Evolutionary conservation across 2,797 vertebrate genomes (phyloP), one percentile per base, ranked within the genome.

Genomic region (Thamnophis elegans): DNA sequence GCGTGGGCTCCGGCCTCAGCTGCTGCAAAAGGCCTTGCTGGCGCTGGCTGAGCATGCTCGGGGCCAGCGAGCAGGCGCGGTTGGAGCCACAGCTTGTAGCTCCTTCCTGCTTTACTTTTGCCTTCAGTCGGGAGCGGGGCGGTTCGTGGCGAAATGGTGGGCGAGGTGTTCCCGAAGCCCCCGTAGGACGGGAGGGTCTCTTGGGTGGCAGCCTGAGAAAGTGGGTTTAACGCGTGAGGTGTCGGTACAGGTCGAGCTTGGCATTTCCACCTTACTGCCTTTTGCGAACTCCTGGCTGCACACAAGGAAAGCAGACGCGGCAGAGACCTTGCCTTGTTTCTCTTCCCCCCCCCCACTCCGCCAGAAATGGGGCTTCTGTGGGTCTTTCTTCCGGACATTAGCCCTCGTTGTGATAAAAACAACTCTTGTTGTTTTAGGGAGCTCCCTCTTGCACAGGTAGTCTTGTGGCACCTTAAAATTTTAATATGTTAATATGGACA

Each of bases 1-100:
- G 85, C 32, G 78, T 8, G n/a, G 82, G 0, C n/a, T 59, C 87
- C n/a, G 0, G n/a, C 32, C 25, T 6, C 14, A 11, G 13, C 89
- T 65, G 36, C 53, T 65, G 47, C 25, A 22, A 25, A 55, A 85
- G 87, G 59, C 55, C 22, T 1, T 18, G 1, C 65, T 28, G 9
- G 16, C 58, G n/a, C 12, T 60, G 0, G 78, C 54, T 82, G 89
- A 90, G 92, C 92, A 88, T 93, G 92, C 89, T 36, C 89, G n/a
- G 1, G 2, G 3, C 53, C 42, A 0, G 16, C 16, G 88, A 85
- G 88, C 92, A 92, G 42, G 59, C 92, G 62, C 92, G 18, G 36
- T 32, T 9, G 53, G 18, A 58, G 54, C 55, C 28, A 8, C 1
- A 1, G 36, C 9, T 8, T 8, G 85, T 54, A 4, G 65, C 65